Percentiles rank a stretch among this genome's conserved stretches.
Evolutionary conservation across 92 coral and sea anemone genomes (phyloP).

Genomic region (Pocillopora grandis): DNA sequence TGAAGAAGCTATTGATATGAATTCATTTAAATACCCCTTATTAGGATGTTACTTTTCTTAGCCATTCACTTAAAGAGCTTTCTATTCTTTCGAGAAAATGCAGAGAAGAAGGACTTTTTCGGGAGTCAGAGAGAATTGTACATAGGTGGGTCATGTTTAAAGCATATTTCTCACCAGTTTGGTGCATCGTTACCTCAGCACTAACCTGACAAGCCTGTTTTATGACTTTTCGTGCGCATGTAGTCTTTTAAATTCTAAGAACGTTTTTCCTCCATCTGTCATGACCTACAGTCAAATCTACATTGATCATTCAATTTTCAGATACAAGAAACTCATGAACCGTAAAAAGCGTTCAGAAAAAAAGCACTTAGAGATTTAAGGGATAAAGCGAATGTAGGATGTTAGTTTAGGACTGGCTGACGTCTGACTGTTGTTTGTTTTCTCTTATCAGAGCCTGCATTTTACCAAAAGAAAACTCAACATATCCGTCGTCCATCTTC

Average conservation of each 20-base stretch:
- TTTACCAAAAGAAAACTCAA: background rate
- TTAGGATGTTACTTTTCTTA: background rate
- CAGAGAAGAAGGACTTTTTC: slow-evolving; percentile 24
- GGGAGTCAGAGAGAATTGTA: slow-evolving; percentile 4
- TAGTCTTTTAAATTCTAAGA: too few relatives aligned
- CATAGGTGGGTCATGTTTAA: slow-evolving; percentile 16
- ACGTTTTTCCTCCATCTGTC: too few relatives aligned
- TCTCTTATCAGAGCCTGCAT: slow-evolving; percentile 8
- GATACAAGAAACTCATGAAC: too few relatives aligned
- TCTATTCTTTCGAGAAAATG: slow-evolving; percentile 13
- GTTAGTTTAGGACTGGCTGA: background rate
- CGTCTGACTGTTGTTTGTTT: background rate
- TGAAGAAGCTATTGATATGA: too few relatives aligned
- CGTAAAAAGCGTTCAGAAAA: too few relatives aligned
- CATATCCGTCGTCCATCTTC: background rate
- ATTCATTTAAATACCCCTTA: background rate
- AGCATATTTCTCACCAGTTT: background rate
- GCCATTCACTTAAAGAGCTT: background rate
- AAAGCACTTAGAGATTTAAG: background rate
- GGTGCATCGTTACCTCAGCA: too few relatives aligned
- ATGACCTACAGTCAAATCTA: too few relatives aligned
- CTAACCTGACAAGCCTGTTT: too few relatives aligned
- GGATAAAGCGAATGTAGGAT: background rate
- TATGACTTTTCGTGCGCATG: too few relatives aligned
- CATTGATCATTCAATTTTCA: too few relatives aligned